Evolutionary conservation across 1,140 invertebrate genomes (phyloP), one percentile per base, ranked within the genome.

Genomic region (Papilio polyxenes): DNA sequence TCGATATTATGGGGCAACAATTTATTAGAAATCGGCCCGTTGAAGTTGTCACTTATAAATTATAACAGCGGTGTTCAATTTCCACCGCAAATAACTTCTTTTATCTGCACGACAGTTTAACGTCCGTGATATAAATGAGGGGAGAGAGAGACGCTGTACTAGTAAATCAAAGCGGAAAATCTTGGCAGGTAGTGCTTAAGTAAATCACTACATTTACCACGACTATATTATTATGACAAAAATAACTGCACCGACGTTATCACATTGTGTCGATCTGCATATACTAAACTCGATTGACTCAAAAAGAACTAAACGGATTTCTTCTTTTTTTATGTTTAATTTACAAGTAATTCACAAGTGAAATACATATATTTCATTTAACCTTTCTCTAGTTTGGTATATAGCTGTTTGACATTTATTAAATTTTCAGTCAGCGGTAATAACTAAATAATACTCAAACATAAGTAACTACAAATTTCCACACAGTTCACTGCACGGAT

Each of bases 1-100:
- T 83, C 82, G 72, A 40, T 77, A 77, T 77, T 79, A 76, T 77
- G 81, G 79, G 84, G 85, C 84, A 82, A 83, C 77, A 87, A 89
- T 89, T 85, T 88, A 84, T 78, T 89, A 88, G 88, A 89, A 89
- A 89, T 86, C 82, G 84, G 56, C 49, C 81, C 82, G 83, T 86
- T 86, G 86, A 86, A 87, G 86, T 82, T 81, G 74, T 82, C 80
- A 49, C 75, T 83, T 84, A 65, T 83, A 85, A 75, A 85, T 84
- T 83, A 87, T 87, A 85, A 86, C 83, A 82, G 82, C 84, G 59
- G 84, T 85, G 84, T 84, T 86, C 83, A 83, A 84, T 85, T 87
- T 87, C 82, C 85, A 85, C 85, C 83, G 77, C 84, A 87, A 85
- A 85, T 81, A 85, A 82, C 82, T 85, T 83, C 75, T 84, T 85